Base-by-base conservation (phyloP, 2,113 vertebrate species). In the Bagarius yarrelli region DNA sequence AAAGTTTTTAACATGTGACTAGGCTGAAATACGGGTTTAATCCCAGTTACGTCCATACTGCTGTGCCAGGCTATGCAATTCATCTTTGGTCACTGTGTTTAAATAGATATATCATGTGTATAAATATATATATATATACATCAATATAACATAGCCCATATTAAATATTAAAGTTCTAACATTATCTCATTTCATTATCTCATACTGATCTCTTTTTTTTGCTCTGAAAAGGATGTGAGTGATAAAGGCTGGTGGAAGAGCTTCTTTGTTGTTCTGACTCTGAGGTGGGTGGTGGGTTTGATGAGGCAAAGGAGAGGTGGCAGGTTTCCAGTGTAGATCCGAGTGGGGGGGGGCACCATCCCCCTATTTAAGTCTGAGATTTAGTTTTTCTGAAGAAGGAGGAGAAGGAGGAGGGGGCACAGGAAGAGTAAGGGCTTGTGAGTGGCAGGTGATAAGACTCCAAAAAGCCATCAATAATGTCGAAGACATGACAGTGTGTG, bases 301-400 rank as follows among this genome's bases (percentile, higher is more conserved):
- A 53, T 32, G 32, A 16, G 53, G 36, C 60, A 73, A 27, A 23
- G n/a, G 86, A 85, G 84, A 87, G 86, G 78, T 85, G 86, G 77
- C 59, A 70, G 69, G 36, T 67, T 60, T n/a, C 81, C 57, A 30
- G 23, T 50, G 66, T 61, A 83, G 40, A 73, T 34, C n/a, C n/a
- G 21, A 56, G 14, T 16, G 25, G 16, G 32, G 66, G 67, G 79
- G 52, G 14, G 16, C 79, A 23, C 44, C 82, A 44, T 32, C 60
- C 78, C 64, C 53, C 60, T n/a, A 59, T 64, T 55, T 40, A 76
- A 79, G 19, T 23, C 36, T 75, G 15, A 11, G 60, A 40, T 70
- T 59, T 55, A 59, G 15, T 55, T 36, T 75, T 76, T 80, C 40
- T 74, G 40, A 44, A 57, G 53, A 52, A 52, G 44, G 8, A 70